Evolutionary conservation across 2,888 invertebrate species (phyloP).

Genomic region (Cloeon dipterum): DNA sequence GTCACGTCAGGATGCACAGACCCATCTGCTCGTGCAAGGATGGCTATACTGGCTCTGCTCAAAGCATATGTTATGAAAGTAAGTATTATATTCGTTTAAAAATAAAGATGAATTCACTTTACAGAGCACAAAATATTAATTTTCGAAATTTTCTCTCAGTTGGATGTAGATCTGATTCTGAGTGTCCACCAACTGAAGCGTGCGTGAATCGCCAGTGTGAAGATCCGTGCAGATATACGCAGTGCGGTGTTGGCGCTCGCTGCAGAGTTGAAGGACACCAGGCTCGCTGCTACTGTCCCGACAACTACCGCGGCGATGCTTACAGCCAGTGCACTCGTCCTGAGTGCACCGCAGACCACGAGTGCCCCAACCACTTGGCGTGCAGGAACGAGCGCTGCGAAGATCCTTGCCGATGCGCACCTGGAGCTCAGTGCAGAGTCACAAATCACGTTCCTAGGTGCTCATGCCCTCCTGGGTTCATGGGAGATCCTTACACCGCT

Average conservation of each 20-base stretch:
- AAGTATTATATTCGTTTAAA: slow-evolving; percentile 7
- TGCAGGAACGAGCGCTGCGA: slow-evolving; percentile 57
- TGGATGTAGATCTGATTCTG: slow-evolving; percentile 65
- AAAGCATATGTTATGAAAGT: slow-evolving; percentile 52
- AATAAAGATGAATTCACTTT: neutral
- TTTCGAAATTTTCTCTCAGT: slow-evolving; percentile 26
- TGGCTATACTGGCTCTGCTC: slow-evolving; percentile 64
- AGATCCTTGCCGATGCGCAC: slow-evolving; percentile 69
- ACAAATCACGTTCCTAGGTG: slow-evolving; percentile 53
- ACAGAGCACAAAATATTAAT: slow-evolving; percentile 4
- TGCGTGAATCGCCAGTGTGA: slow-evolving; percentile 63
- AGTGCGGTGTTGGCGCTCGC: slow-evolving; percentile 57
- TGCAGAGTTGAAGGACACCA: slow-evolving; percentile 54
- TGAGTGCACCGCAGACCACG: slow-evolving; percentile 50
- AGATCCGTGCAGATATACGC: slow-evolving; percentile 54
- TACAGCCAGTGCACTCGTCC: slow-evolving; percentile 50
- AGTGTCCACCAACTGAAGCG: slow-evolving; percentile 59
- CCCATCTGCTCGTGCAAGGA: slow-evolving; percentile 62
- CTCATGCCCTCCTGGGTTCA: slow-evolving; percentile 59
- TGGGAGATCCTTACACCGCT: slow-evolving; percentile 46
- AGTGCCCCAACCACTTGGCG: slow-evolving; percentile 56
- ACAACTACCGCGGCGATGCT: slow-evolving; percentile 56
- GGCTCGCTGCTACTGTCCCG: slow-evolving; percentile 54
- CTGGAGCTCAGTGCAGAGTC: slow-evolving; percentile 50
- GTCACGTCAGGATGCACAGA: slow-evolving; percentile 52